Evolutionary conservation across 2,888 invertebrate species (phyloP), one percentile per base, ranked within the genome.

Genomic region (Acleris emargana): DNA sequence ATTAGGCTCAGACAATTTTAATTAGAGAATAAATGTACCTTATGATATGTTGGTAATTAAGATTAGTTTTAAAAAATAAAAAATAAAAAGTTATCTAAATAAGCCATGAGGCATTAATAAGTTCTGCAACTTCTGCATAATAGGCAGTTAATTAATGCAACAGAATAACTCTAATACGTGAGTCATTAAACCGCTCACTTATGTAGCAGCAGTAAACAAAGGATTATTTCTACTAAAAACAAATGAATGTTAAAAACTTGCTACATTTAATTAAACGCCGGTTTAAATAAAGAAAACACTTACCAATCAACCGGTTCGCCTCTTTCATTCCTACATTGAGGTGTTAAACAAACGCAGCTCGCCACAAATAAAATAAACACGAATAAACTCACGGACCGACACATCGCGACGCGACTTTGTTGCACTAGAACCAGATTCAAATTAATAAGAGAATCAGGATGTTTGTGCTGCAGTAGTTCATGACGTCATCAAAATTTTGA

Each of bases 231-330:
- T 42, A 45, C 38, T 42, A 45, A 32, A 47, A 62, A 61, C 42
- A 67, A 43, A 60, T 18, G 22, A 49, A 18, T 45, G 4, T 32
- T 6, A 13, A 57, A 43, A 45, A n/a, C 43, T 42, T 5, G 11
- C 49, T 54, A 53, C 38, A 63, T 53, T 58, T 20, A 64, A 52
- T 45, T 58, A 58, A 50, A 64, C 53, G 38, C 4, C 38, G 4
- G 4, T 58, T 53, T 61, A 57, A 55, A 66, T 32, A 51, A 62
- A 42, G 54, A 68, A 71, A 70, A 59, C 66, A 83, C 91, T 93
- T 87, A 96, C 96, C 96, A 96, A 84, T 96, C 96, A 9, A 96
- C 95, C 13, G 93, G 85, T 64, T 94, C 90, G 62, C 95, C 94
- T 69, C 91, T 90, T 78, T 96, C 95, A 85, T 96, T 95, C 71